Evolutionary conservation across 2,113 vertebrate species (phyloP), one percentile per base, ranked within the genome.

Genomic region (Morone chrysops): DNA sequence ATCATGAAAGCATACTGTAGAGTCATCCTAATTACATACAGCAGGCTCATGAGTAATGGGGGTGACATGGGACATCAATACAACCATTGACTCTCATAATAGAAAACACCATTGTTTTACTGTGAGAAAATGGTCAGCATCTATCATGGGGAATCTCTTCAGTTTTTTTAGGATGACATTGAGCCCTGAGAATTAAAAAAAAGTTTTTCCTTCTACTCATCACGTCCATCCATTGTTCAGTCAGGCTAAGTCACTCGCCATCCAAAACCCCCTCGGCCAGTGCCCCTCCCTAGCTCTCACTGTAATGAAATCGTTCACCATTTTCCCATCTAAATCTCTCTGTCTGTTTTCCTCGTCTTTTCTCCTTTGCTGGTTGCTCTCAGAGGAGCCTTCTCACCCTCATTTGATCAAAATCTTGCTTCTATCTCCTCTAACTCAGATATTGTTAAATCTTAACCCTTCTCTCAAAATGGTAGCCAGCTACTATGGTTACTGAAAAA

Each of bases 61-160:
- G 61, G 60, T 87, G 86, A 91, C 85, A 86, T 22, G 57, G 63
- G 63, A 81, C 88, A 89, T 87, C 84, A 89, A 90, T 92, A 78
- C 87, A 86, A 82, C 86, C 87, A 75, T 78, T 70, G 78, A 61
- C 71, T 81, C 86, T 84, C 84, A 85, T 89, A 90, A 93, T 87
- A 82, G 86, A 89, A 92, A 91, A 73, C 88, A 89, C 77, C 22
- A 91, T 92, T 92, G 85, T 93, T 92, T 86, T 81, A 90, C 80
- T 85, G 84, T 89, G 89, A 82, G 90, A 92, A 92, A 92, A 91
- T 78, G 57, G 83, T 70, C 59, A 70, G 82, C 75, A 78, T 92
- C 84, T 83, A 80, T 92, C 87, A 84, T 75, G 43, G 72, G 66
- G 45, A 82, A 80, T 73, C 74, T 43, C 51, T 68, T 78, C 14